A percentile compares a stretch with the other conserved stretches of the same genome.
phyloP scores from a whole-genome alignment of 2,797 vertebrate species.

The Ammospiza maritima region DNA sequence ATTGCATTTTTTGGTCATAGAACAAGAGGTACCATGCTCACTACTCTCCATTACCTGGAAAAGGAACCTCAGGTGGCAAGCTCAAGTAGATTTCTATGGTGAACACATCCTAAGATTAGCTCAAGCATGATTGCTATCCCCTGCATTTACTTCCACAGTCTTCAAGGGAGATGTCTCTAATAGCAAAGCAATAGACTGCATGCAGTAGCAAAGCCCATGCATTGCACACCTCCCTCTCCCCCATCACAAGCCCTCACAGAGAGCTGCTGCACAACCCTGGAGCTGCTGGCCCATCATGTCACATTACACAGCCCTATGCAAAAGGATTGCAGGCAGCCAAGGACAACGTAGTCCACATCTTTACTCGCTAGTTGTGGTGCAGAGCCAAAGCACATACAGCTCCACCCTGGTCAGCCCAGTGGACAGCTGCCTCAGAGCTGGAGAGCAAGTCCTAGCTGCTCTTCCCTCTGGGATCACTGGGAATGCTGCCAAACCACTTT shows the following conservation, averaged over 20 bases:
- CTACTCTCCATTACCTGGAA: not conserved
- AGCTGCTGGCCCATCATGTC: not conserved
- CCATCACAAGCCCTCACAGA: not conserved
- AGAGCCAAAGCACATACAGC: not conserved
- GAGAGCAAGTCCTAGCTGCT: not conserved
- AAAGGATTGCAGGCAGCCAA: not conserved
- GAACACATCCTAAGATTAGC: not conserved
- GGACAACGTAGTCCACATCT: not conserved
- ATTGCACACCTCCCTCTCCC: not conserved
- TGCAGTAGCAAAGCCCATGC: not conserved
- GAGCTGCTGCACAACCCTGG: not conserved
- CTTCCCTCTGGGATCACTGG: not conserved
- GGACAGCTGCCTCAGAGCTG: not conserved
- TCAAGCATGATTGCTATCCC: not conserved
- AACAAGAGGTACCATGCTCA: not conserved
- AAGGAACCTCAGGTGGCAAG: not conserved
- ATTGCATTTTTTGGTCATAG: not conserved
- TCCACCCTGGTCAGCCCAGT: not conserved
- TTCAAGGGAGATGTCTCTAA: not conserved
- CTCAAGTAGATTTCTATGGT: not conserved
- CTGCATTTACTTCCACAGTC: not conserved
- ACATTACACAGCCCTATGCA: rapidly evolving
- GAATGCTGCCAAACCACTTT: slow-evolving; percentile 27
- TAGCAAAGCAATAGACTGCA: not conserved
- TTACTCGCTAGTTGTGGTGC: not conserved